Evolutionary conservation across 1,140 invertebrate genomes (phyloP).

Genomic region (Drosophila sproati): DNA sequence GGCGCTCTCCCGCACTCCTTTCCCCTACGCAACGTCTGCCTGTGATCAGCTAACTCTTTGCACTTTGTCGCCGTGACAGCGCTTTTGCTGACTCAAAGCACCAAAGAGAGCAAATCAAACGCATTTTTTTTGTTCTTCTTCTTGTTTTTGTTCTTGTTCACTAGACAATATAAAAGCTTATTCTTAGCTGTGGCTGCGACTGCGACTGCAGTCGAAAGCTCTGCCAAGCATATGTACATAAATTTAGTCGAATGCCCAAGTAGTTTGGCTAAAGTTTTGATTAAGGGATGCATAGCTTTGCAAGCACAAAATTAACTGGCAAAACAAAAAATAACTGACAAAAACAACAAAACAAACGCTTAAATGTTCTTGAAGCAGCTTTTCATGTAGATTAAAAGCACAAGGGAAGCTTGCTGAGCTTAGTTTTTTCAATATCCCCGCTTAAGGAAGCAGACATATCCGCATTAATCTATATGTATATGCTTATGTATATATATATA

Average conservation of each 20-base stretch:
- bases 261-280: background rate
- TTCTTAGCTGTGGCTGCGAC: constrained; percentile 5
- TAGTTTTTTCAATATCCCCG: background rate
- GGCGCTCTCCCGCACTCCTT: constrained; percentile 51
- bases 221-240: constrained; percentile 24
- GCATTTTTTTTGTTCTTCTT: constrained; percentile 63
- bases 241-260: background rate
- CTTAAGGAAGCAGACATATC: background rate
- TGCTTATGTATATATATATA: background rate
- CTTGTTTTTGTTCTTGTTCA: constrained; percentile 12
- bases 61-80: constrained; percentile 4
- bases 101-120: constrained; percentile 45
- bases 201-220: constrained; percentile 40
- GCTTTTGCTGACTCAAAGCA: constrained; percentile 25
- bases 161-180: constrained; percentile 38
- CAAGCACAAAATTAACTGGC: too few relatives aligned
- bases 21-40: constrained; percentile 34
- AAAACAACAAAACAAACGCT: background rate
- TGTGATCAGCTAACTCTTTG: constrained; percentile 34
- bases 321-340: too few relatives aligned
- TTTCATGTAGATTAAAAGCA: too few relatives aligned
- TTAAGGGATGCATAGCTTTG: background rate
- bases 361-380: background rate
- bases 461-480: background rate
- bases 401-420: too few relatives aligned